A percentile compares a stretch with the other conserved stretches of the same genome.
These are phyloP conservation scores for Pectinophora gossypiella DNA, from an alignment of 1,140 invertebrate species.

Conservation along the genomic window DNA sequence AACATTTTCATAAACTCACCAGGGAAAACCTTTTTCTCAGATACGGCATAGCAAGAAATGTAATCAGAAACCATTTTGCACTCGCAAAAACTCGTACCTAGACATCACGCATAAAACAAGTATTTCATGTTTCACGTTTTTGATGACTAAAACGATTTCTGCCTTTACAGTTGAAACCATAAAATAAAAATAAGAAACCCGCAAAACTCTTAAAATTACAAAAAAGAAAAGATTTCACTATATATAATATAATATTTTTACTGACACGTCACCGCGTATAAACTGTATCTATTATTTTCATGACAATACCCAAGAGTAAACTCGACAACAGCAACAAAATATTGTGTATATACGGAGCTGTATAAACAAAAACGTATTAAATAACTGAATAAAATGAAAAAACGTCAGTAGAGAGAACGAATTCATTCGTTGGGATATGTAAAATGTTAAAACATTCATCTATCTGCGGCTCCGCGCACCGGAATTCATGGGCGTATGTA, in stretches of 20 bases:
- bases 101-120: too few relatives aligned
- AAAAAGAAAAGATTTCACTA: background rate
- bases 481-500: constrained; percentile 68
- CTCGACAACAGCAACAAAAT: constrained; percentile 33
- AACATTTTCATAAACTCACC: constrained; percentile 42
- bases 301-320: constrained; percentile 27
- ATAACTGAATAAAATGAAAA: constrained; percentile 63
- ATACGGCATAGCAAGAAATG: too few relatives aligned
- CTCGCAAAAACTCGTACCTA: too few relatives aligned
- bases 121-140: too few relatives aligned
- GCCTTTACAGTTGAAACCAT: too few relatives aligned
- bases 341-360: constrained; percentile 13
- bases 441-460: constrained; percentile 74
- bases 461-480: constrained; percentile 55
- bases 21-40: constrained; percentile 5
- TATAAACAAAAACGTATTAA: constrained; percentile 62
- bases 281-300: constrained; percentile 29
- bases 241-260: constrained; percentile 1
- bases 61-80: too few relatives aligned
- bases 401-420: constrained; percentile 52
- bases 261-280: background rate
- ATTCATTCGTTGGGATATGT: constrained; percentile 73
- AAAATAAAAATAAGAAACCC: too few relatives aligned
- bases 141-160: too few relatives aligned
- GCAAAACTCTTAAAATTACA: too few relatives aligned